Conservation (phyloP, 2,888 invertebrate genomes). For the Tiliacea aurago region DNA sequence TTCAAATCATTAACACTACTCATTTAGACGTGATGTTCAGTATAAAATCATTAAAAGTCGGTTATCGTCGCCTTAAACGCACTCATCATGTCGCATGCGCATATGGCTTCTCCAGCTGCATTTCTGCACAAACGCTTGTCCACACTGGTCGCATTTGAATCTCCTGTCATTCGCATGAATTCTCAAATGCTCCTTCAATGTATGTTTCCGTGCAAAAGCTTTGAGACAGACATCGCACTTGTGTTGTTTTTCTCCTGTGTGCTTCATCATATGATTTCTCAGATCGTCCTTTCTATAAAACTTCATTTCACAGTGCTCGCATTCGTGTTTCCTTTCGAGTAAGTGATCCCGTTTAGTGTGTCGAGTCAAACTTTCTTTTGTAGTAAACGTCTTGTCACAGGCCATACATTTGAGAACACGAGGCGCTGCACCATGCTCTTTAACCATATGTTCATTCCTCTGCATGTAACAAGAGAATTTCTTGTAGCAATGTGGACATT, state of each 20-base stretch:
- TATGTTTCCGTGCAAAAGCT: conserved; percentile 49
- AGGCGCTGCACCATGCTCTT: conserved; percentile 48
- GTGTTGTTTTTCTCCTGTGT: conserved; percentile 55
- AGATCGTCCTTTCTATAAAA: conserved; percentile 51
- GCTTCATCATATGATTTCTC: conserved; percentile 55
- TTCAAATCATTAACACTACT: too few relatives aligned
- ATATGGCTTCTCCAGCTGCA: conserved; percentile 62
- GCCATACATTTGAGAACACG: conserved; percentile 48
- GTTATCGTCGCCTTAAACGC: too few relatives aligned
- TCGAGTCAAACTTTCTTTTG: conserved; percentile 23
- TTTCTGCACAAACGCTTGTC: conserved; percentile 59
- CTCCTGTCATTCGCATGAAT: conserved; percentile 58
- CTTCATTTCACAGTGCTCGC: conserved; percentile 54
- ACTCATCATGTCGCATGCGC: conserved; percentile 50
- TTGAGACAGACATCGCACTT: conserved; percentile 55
- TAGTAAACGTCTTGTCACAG: conserved; percentile 58
- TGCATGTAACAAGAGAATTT: conserved; percentile 48
- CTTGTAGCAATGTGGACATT: conserved; percentile 53
- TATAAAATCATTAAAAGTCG: too few relatives aligned
- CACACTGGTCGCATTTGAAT: conserved; percentile 57
- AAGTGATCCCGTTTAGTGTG: conserved; percentile 60
- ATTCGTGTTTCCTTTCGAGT: conserved; percentile 51
- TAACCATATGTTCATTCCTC: conserved; percentile 54
- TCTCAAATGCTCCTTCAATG: conserved; percentile 57
- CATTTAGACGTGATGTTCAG: too few relatives aligned